A percentile compares a stretch with the other conserved stretches of the same genome.
phyloP scores from a whole-genome alignment of 1,140 invertebrate genomes.

The Sitodiplosis mosellana region DNA sequence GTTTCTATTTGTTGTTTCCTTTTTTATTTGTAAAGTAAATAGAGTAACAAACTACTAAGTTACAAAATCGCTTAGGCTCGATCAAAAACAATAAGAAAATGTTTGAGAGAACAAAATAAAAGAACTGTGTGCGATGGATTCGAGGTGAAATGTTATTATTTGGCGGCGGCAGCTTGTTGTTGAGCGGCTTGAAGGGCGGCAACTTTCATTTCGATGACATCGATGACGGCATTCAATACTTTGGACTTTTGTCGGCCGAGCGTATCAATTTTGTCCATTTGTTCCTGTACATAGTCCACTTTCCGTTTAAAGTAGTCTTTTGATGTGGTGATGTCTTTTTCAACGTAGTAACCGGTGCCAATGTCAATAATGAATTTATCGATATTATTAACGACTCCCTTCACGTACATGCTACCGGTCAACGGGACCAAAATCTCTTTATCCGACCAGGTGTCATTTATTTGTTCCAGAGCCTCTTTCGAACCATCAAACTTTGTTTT shows the following conservation, averaged over 20 bases:
- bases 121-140: too few relatives aligned
- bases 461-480: conserved; percentile 62
- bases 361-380: conserved; percentile 80
- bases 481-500: conserved; percentile 81
- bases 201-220: conserved; percentile 48
- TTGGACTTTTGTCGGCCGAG: conserved; percentile 71
- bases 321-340: conserved; percentile 62
- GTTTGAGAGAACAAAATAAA: too few relatives aligned
- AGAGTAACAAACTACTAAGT: too few relatives aligned
- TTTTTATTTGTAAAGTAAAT: too few relatives aligned
- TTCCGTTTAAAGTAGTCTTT: conserved; percentile 86
- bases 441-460: conserved; percentile 50
- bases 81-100: too few relatives aligned
- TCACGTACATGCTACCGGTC: conserved; percentile 89
- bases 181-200: conserved; percentile 7
- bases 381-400: conserved; percentile 62
- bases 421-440: conserved; percentile 77
- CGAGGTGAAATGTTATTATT: too few relatives aligned
- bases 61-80: too few relatives aligned
- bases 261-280: conserved; percentile 84
- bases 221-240: conserved; percentile 58
- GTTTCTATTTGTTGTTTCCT: too few relatives aligned
- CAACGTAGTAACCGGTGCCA: conserved; percentile 88
- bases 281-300: conserved; percentile 75
- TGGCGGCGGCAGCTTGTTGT: not conserved